Evolutionary conservation across 2,113 vertebrate species (phyloP), one percentile per base, ranked within the genome.

Genomic region (Cyphomyrus discorhynchus): DNA sequence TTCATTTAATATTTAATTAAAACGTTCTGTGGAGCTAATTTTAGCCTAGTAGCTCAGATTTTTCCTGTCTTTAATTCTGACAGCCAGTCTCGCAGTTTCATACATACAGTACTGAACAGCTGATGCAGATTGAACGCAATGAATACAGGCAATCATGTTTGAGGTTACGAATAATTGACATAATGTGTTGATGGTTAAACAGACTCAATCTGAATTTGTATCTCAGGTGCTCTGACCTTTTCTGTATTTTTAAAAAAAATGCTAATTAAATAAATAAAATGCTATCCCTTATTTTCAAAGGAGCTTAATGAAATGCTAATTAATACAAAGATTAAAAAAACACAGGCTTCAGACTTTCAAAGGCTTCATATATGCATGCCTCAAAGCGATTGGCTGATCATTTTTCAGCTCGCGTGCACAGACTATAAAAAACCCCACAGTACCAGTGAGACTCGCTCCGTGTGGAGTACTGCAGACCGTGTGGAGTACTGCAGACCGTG

Each of bases 1-100:
- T 47, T 84, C 82, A 47, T 47, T 47, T 84, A 84, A 47, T 84
- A 47, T 84, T 45, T 84, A 47, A 84, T 84, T 84, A 46, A 84
- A 45, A 46, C 2, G 21, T 84, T 84, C 82, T 84, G 21, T 21
- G 24, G 21, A 46, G 10, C 19, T 47, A 84, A 84, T 84, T 47
- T 84, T 47, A 84, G 82, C 42, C 39, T 8, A 24, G 35, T 46
- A 24, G 10, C 77, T 84, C 45, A 19, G 17, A 84, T 84, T 46
- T 45, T 47, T 47, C 24, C 80, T 21, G 80, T 39, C 19, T 46
- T 84, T 47, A 84, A 84, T 47, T 84, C 39, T 84, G 80, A 84
- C 80, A 84, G 7, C 45, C 24, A 9, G 24, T 45, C 39, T 42
- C 19, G 45, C 19, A 24, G n/a, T 80, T 17, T 47, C 45, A 84